Base-by-base conservation (phyloP, 2,888 invertebrate species). In the Eupithecia inturbata region DNA sequence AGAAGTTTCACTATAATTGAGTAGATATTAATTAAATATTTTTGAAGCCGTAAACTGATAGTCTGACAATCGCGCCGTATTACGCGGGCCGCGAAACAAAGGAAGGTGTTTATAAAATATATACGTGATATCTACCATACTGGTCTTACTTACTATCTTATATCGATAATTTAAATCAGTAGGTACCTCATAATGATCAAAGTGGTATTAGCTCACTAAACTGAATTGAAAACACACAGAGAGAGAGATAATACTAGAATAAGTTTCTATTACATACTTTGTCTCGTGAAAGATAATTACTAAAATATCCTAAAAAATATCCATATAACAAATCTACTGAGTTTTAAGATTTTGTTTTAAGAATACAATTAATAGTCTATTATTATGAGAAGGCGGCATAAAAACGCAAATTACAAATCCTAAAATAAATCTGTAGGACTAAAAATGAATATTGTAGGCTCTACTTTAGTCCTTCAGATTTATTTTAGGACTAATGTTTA, bases 1-100 rank as follows among this genome's bases (percentile, higher is more conserved):
- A 72, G 49, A 63, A 53, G 74, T 68, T 66, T 60, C 68, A 73
- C 60, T 66, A 41, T 63, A 67, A 31, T 73, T 68, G 69, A 70
- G 12, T n/a, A 14, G 26, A 68, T 68, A 73, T 33, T 28, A 57
- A 73, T 64, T 71, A 66, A 33, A 68, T 64, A 66, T 53, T 70
- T 64, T 49, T 1, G 16, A 39, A 33, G 36, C 12, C 39, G 26
- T 66, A 39, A 26, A 26, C 22, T 26, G 39, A 66, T 64, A 36
- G 33, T 64, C 31, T n/a, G 22, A 64, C 22, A 64, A 64, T n/a
- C 36, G 33, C 19, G 33, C 33, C 33, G 22, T 19, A 33, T 33
- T 64, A 33, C n/a, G 22, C 62, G 31, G 19, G 31, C 62, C 31
- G 1, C 60, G 45, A 71, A 68, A 66, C 68, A 53, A 36, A 53